Base-by-base conservation (phyloP, 2,888 invertebrate genomes). In the Mycalesis mineus region DNA sequence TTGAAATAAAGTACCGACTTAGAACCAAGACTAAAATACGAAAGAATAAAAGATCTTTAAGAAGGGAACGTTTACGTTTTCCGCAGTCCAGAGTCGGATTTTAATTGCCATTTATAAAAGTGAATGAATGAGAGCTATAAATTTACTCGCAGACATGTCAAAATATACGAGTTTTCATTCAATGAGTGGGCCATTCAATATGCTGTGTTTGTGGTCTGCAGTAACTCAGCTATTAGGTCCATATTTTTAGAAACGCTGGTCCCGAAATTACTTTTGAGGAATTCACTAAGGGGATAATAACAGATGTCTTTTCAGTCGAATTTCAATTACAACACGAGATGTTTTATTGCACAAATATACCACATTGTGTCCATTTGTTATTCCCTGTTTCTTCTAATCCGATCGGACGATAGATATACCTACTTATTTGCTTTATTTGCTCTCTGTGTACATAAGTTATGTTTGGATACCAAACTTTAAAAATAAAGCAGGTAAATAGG, bases 151-250 rank as follows among this genome's bases (percentile, higher is more conserved):
- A 70, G 74, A 66, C 72, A 78, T 70, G 78, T 85, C 82, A 86
- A 84, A 85, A 87, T 83, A 78, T 82, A 80, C 81, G 82, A 84
- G 81, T 85, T 84, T 84, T 85, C 87, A 84, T 82, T 78, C 75
- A 81, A 74, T 77, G 79, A 78, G 77, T 69, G 71, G 72, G 76
- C 80, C 80, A 81, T 87, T 88, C 84, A 85, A 86, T 87, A 87
- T 83, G 78, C 74, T 71, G 55, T 70, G 73, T 70, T 65, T 70
- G 72, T 69, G 68, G 75, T 68, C 74, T 71, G 72, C 76, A 67
- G 80, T 88, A 88, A 87, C 88, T 87, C 88, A 86, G 78, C 61
- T 70, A 67, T 71, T 52, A 59, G 54, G 61, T 70, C 74, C 74
- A 70, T 77, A 41, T 70, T 74, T 75, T 74, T 69, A 68, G 68